Conservation (phyloP, 2,797 vertebrate species). For the Onychomys torridus region DNA sequence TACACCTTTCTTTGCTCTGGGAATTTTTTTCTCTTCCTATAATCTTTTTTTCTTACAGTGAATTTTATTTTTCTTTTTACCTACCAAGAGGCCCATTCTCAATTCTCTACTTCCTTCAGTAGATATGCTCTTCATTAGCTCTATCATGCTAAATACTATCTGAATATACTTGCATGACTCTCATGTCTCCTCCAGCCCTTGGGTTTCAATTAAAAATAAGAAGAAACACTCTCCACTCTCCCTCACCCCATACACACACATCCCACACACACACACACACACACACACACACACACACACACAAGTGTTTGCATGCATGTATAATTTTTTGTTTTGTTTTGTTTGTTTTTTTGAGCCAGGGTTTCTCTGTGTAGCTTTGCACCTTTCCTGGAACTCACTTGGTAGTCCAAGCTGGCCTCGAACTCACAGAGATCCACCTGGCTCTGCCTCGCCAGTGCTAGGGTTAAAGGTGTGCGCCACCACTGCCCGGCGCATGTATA, state of each 20-base stretch:
- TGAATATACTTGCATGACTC: conserved; percentile 48
- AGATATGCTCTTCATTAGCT: background rate
- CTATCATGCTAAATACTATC: conserved; percentile 27
- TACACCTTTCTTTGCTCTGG: background rate
- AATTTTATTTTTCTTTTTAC: conserved; percentile 51
- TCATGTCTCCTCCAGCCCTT: conserved; percentile 45
- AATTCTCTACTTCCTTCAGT: conserved; percentile 29
- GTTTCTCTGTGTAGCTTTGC: too few relatives aligned
- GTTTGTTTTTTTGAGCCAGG: too few relatives aligned
- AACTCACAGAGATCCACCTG: too few relatives aligned
- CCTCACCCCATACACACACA: background rate
- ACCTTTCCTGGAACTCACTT: too few relatives aligned
- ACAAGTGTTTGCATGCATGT: background rate
- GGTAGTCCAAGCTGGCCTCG: too few relatives aligned
- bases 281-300: background rate
- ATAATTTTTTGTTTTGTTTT: too few relatives aligned
- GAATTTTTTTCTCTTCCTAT: background rate
- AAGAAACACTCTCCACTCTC: background rate
- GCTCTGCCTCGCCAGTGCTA: too few relatives aligned
- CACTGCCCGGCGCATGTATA: too few relatives aligned
- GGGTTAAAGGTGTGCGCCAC: too few relatives aligned
- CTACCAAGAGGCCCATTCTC: background rate
- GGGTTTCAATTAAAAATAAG: conserved; percentile 48
- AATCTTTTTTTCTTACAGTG: conserved; percentile 33
- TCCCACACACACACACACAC: background rate